Conservation (phyloP, 2,113 vertebrate species). For the Epinephelus moara region DNA sequence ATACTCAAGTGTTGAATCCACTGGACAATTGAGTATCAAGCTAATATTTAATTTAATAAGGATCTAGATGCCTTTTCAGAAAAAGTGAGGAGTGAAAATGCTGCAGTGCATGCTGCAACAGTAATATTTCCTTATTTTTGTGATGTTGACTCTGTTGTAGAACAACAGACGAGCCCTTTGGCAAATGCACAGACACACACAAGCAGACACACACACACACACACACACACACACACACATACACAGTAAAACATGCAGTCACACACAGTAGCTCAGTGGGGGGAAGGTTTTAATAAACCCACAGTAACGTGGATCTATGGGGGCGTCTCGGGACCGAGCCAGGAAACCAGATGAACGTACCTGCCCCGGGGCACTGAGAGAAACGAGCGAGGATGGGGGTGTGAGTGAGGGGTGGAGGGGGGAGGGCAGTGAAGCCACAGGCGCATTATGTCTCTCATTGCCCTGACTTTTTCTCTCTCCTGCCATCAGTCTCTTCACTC, state of each 20-base stretch:
- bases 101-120: conserved; percentile 32
- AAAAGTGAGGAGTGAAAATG: conserved; percentile 18
- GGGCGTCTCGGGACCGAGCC: conserved; percentile 76
- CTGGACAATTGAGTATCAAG: not conserved
- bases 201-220: conserved; percentile 5
- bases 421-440: conserved; percentile 64
- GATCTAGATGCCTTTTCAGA: conserved; percentile 15
- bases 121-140: conserved; percentile 37
- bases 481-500: conserved; percentile 66
- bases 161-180: conserved; percentile 67
- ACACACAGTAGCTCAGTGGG: conserved; percentile 70
- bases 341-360: conserved; percentile 81
- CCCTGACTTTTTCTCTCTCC: conserved; percentile 62
- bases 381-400: conserved; percentile 41
- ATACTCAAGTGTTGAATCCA: not conserved
- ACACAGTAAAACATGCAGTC: conserved; percentile 43
- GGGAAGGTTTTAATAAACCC: conserved; percentile 82
- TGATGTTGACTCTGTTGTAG: conserved; percentile 51
- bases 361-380: conserved; percentile 67
- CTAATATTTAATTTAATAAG: conserved; percentile 42
- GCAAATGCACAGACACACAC: conserved; percentile 37
- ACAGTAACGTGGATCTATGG: conserved; percentile 76
- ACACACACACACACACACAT: not conserved
- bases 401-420: not conserved
- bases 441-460: conserved; percentile 71